Conservation (phyloP, 2,888 invertebrate species). For the Crossocerus cetratus region DNA sequence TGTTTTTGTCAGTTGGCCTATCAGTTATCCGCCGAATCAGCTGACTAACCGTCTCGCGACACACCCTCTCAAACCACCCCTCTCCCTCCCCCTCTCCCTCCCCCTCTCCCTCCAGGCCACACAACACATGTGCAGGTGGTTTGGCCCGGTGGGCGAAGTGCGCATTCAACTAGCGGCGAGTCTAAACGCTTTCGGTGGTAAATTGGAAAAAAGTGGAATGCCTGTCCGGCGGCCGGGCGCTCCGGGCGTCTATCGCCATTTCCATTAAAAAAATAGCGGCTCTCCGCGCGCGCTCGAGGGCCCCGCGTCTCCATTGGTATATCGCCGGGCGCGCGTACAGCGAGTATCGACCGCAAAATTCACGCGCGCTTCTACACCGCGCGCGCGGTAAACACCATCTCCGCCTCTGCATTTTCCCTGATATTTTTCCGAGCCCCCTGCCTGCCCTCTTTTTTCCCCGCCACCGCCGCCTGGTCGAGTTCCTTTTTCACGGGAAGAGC, state of each 20-base stretch:
- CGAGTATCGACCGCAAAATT: constrained; percentile 16
- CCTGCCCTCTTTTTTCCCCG: background rate
- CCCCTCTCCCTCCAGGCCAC: too few species aligned
- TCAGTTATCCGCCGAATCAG: too few species aligned
- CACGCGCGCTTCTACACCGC: background rate
- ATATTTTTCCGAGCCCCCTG: background rate
- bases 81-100: background rate
- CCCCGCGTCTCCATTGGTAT: constrained; percentile 3
- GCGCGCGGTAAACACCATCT: background rate
- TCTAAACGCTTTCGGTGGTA: constrained; percentile 25
- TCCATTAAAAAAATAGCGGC: constrained; percentile 47
- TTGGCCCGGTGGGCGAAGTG: too few species aligned
- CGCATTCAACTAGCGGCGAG: background rate
- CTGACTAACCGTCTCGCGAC: too few species aligned
- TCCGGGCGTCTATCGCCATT: constrained; percentile 25
- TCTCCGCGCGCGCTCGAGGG: too few species aligned
- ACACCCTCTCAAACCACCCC: too few species aligned
- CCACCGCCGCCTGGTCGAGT: background rate
- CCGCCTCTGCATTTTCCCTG: background rate
- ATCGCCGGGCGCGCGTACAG: constrained; percentile 8
- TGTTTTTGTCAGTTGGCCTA: too few species aligned
- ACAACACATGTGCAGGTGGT: background rate
- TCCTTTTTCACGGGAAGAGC: background rate
- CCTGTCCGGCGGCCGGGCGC: constrained; percentile 17
- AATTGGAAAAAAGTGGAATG: constrained; percentile 45